Evolutionary conservation across 2,797 vertebrate genomes (phyloP).

Genomic region (Synanceia verrucosa): DNA sequence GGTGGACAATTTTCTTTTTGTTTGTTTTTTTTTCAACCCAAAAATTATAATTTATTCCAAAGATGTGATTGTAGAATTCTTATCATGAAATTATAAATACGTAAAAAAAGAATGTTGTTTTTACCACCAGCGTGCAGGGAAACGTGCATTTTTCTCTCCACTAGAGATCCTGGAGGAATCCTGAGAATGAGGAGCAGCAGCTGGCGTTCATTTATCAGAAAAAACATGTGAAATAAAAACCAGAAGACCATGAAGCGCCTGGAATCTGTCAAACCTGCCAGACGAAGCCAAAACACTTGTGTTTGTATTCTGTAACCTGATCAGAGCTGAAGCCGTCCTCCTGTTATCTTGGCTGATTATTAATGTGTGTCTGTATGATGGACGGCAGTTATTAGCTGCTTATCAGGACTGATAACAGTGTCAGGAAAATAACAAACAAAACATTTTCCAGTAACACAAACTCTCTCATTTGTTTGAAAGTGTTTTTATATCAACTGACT

Average conservation of each 20-base stretch:
- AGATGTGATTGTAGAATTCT: too few species aligned
- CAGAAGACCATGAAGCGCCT: not conserved
- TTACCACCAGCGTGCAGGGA: not conserved
- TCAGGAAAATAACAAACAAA: not conserved
- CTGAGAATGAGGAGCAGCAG: conserved; percentile 37
- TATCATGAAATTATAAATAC: too few species aligned
- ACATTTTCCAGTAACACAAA: too few species aligned
- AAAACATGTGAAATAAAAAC: conserved; percentile 2
- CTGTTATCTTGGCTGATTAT: not conserved
- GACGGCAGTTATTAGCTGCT: not conserved
- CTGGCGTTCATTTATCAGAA: conserved; percentile 32
- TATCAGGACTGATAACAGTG: not conserved
- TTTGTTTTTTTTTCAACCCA: too few species aligned
- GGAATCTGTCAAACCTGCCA: not conserved
- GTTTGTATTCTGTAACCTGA: not conserved
- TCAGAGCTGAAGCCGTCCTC: not conserved
- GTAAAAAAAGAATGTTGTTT: too few species aligned
- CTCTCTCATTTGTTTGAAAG: too few species aligned
- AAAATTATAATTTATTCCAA: too few species aligned
- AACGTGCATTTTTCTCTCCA: not conserved
- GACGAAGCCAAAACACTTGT: not conserved
- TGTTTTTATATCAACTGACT: too few species aligned
- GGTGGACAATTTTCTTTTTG: too few species aligned
- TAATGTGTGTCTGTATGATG: not conserved
- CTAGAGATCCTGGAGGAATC: conserved; percentile 36